Base-by-base conservation (phyloP, 2,888 invertebrate genomes). In the Petrolisthes cinctipes region DNA sequence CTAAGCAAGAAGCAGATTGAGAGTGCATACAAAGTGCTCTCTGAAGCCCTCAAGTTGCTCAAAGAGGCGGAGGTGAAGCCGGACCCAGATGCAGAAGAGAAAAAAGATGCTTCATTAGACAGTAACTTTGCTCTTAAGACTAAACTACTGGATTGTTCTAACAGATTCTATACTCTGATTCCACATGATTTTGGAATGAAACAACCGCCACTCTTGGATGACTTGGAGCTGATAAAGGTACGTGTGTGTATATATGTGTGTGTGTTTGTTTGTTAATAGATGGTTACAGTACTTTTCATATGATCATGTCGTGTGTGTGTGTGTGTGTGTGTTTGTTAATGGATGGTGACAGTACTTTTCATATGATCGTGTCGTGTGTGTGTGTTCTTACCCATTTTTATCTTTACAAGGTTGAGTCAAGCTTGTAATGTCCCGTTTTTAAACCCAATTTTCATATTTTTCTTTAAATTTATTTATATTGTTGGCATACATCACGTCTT, bases 161-260 rank as follows among this genome's bases (percentile, higher is more conserved):
- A 99, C 93, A 94, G 91, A 92, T 99, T 99, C 93, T 99, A 97
- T 93, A 98, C 99, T 0, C 93, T 98, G 82, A 96, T 99, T 90
- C 99, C 99, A 0, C 99, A 99, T 92, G 96, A 96, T 92, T 99
- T 98, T 93, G 99, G 99, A 0, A 93, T 97, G 71, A 94, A 95
- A 20, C 95, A 95, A 91, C 97, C 98, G 0, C 97, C 97, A 3
- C 92, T 98, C 73, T 94, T 99, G 82, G 95, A 97, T 91, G 95
- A 95, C 37, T 92, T 94, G 5, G 96, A 97, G 81, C 94, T 95
- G 81, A 95, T 99, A n/a, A 94, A 95, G 92, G 94, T 94, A 92
- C 91, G 56, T 79, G 5, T 7, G n/a, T 76, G 51, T 23, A 11
- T 4, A 37, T 76, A 23, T 37, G 37, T 37, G n/a, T n/a, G n/a